Evolutionary conservation across 2,888 invertebrate genomes (phyloP), one percentile per base, ranked within the genome.

Genomic region (Tetramorium bicarinatum): DNA sequence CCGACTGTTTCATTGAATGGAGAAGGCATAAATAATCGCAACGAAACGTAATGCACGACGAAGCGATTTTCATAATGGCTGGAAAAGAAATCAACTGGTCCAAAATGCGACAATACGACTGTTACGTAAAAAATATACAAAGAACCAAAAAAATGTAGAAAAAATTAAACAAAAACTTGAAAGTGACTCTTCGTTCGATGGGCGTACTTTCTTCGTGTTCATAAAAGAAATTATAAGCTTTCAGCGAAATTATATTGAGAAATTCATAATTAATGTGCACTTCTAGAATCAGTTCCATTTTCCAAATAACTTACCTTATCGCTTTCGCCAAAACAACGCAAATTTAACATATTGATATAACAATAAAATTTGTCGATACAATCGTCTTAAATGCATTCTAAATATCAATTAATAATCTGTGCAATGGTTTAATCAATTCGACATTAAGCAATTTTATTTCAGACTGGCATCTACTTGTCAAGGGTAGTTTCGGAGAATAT

Each of bases 201-300:
- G 9, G 29, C 6, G 11, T 34, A 34, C 29, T 34, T 34, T 34
- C 29, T 34, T 49, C 7, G 4, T 34, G 56, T 41, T 72, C 52
- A 52, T 21, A n/a, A 7, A 49, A 52, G 11, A 71, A 56, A 56
- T 72, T 38, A 72, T 15, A 15, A 71, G 21, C 15, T 38, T 71
- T 21, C 34, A 15, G 41, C 15, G 1, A 54, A 56, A 41, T 3
- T 56, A 41, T 41, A 41, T 41, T 41, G 6, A 0, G 9, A 3
- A n/a, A 54, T 4, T 13, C 9, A 34, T n/a, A 3, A 52, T 71
- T 38, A 21, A 6, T 38, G 9, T 69, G n/a, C n/a, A 71, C 6
- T 38, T 71, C 34, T 25, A 7, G 6, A 54, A 52, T 34, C n/a
- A 49, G n/a, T 34, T 54, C 1, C n/a, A 6, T 69, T 71, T 52